Percentiles rank a stretch among this genome's conserved stretches.
These are phyloP conservation scores for Spea multiplicata DNA, from an alignment of 2,113 vertebrate genomes.

Conservation along the genomic window DNA sequence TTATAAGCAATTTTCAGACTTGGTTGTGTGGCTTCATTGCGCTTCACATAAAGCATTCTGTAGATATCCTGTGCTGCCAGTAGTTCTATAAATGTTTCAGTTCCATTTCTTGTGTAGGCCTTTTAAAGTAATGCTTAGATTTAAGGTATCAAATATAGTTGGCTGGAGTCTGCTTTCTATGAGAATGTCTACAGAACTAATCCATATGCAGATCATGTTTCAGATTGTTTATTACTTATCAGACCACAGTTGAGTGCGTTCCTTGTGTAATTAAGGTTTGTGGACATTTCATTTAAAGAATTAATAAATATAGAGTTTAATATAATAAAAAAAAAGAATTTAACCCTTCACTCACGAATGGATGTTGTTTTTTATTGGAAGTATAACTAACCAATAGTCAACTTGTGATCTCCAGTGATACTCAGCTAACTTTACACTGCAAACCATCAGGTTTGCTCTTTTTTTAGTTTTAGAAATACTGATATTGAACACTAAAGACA, in stretches of 20 bases:
- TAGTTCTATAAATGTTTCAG: not conserved
- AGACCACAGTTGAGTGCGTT: not conserved
- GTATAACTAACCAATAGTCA: too few relatives aligned
- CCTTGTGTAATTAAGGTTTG: not conserved
- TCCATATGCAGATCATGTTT: not conserved
- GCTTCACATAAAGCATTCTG: too few relatives aligned
- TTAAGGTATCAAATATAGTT: not conserved
- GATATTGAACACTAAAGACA: too few relatives aligned
- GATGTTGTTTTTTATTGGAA: too few relatives aligned
- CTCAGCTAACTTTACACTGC: too few relatives aligned
- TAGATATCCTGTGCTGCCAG: not conserved
- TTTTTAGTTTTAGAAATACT: too few relatives aligned
- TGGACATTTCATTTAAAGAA: not conserved
- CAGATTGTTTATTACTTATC: not conserved
- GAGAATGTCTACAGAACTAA: constrained; percentile 1
- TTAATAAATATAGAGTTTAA: not conserved
- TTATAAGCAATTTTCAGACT: too few relatives aligned
- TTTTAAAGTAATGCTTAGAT: constrained; percentile 5
- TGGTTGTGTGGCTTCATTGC: too few relatives aligned
- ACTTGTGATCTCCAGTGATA: too few relatives aligned
- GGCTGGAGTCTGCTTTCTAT: not conserved
- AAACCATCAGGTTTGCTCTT: too few relatives aligned
- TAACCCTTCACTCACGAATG: too few relatives aligned
- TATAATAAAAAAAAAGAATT: not conserved
- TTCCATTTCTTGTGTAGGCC: not conserved